These are phyloP conservation scores for Pheucticus melanocephalus DNA, from an alignment of 2,113 vertebrate species.

Conservation along the genomic window DNA sequence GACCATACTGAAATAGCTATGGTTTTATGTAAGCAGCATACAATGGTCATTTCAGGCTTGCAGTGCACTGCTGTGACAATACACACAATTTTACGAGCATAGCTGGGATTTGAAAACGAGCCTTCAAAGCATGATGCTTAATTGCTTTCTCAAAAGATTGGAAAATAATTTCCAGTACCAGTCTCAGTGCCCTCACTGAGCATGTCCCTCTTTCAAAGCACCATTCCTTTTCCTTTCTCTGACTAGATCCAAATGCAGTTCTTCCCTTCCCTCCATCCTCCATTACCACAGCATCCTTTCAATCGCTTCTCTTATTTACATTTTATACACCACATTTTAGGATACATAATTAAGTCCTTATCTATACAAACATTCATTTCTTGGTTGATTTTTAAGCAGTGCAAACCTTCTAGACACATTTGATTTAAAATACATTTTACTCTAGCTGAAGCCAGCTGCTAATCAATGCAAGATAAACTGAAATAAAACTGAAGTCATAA, in stretches of 20 bases:
- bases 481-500: constrained; percentile 33
- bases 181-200: not conserved
- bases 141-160: constrained; percentile 17
- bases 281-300: not conserved
- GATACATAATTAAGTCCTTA: constrained; percentile 41
- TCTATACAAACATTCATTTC: constrained; percentile 54
- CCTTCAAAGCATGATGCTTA: not conserved
- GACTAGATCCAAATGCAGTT: not conserved
- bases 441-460: constrained; percentile 43
- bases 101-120: not conserved
- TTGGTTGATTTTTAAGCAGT: constrained; percentile 41
- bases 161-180: not conserved
- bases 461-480: constrained; percentile 42
- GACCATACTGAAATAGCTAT: not conserved
- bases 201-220: not conserved
- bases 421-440: constrained; percentile 38
- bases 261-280: not conserved
- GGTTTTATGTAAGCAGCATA: not conserved
- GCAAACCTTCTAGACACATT: constrained; percentile 37
- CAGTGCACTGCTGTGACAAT: not conserved
- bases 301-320: constrained; percentile 26
- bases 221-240: not conserved
- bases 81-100: not conserved
- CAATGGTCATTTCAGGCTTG: not conserved
- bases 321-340: constrained; percentile 18